Conservation (phyloP, 2,113 vertebrate genomes). For the Climacteris rufus region DNA sequence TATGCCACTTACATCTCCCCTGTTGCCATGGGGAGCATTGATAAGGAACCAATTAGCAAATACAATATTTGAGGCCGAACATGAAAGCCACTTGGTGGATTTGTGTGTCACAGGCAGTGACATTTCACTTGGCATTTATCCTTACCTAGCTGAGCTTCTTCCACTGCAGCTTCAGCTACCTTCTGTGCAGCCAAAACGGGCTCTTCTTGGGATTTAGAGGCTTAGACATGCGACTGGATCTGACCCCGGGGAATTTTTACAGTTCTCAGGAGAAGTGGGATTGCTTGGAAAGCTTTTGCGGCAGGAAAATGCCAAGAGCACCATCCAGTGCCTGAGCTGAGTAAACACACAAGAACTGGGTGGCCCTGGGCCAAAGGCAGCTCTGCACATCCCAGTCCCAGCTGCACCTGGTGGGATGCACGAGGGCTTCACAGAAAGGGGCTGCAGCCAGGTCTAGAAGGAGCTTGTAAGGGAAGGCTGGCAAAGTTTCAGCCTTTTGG, state of each 20-base stretch:
- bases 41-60: slow-evolving; percentile 46
- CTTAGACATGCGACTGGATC: neutral
- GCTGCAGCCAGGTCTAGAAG: neutral
- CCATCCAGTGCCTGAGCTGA: slow-evolving; percentile 36
- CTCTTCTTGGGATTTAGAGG: neutral
- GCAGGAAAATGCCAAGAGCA: slow-evolving; percentile 6
- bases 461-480: neutral
- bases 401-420: neutral
- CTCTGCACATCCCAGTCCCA: neutral
- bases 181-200: neutral
- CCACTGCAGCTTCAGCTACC: neutral
- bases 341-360: neutral
- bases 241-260: neutral
- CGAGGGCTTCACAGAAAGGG: neutral
- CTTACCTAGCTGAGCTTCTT: neutral
- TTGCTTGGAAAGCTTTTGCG: neutral
- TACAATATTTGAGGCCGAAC: neutral
- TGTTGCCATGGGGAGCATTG: slow-evolving; percentile 42
- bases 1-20: slow-evolving; percentile 1
- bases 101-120: neutral
- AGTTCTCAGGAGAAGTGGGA: neutral
- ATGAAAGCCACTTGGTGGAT: neutral
- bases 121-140: slow-evolving; percentile 1
- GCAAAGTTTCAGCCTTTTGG: neutral
- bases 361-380: neutral